Conservation (phyloP, 92 coral and sea anemone genomes). For the Nematostella vectensis region DNA sequence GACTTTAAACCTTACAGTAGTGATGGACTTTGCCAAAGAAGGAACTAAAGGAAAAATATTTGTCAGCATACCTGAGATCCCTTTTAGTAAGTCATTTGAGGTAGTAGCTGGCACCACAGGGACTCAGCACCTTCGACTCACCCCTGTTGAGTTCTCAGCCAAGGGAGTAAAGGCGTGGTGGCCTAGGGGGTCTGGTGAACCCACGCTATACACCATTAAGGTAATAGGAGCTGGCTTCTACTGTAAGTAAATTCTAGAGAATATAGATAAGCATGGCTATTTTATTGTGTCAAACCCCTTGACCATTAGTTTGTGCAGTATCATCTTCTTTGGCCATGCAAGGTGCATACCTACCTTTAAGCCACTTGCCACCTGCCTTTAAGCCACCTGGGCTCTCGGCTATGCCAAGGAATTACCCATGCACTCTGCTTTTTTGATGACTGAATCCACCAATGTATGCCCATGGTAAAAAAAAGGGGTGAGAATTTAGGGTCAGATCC, state of each 20-base stretch:
- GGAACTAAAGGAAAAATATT: conserved; percentile 35
- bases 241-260: neutral
- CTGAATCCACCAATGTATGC: too few relatives aligned
- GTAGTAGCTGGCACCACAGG: conserved; percentile 35
- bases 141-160: conserved; percentile 41
- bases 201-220: conserved; percentile 55
- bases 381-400: too few relatives aligned
- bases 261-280: neutral
- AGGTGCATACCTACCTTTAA: too few relatives aligned
- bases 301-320: too few relatives aligned
- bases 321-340: too few relatives aligned
- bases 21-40: conserved; percentile 46
- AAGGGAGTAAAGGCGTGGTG: conserved; percentile 69
- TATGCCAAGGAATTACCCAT: too few relatives aligned
- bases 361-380: too few relatives aligned
- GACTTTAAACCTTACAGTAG: conserved; percentile 46
- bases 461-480: too few relatives aligned
- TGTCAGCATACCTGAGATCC: conserved; percentile 54
- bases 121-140: conserved; percentile 40
- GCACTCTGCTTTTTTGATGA: too few relatives aligned
- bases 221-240: too few relatives aligned
- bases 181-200: conserved; percentile 94
- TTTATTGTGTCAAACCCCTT: neutral
- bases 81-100: conserved; percentile 23
- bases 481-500: too few relatives aligned